Base-by-base conservation (phyloP, 2,113 vertebrate genomes). In the Hippocampus mohnikei region DNA sequence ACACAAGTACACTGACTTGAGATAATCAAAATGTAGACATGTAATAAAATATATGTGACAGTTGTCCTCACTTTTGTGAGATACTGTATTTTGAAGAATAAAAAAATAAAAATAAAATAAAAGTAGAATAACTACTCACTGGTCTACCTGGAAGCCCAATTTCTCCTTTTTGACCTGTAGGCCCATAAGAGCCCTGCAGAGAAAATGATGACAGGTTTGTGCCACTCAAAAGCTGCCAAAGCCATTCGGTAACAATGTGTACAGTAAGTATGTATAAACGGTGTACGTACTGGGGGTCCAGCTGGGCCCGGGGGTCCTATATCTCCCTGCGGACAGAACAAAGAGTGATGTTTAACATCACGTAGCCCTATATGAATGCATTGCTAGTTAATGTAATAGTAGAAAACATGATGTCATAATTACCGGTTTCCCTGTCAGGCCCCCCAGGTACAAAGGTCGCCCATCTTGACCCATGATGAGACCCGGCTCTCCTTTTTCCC, bases 81-180 rank as follows among this genome's bases (percentile, higher is more conserved):
- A 12, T 27, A 27, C 25, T 27, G 55, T 25, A 18, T 18, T 23
- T 6, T 23, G 11, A 20, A 0, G 18, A 18, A 33, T 42, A 10
- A 18, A 58, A 65, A 65, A 52, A 21, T n/a, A 10, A 3, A 9
- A 64, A n/a, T n/a, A 0, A 48, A 48, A 44, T 29, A 10, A 53
- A 11, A 50, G n/a, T 11, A 27, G 18, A 4, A 20, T 46, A 61
- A 23, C 18, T 66, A 88, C 95, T 94, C 80, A 99, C 97, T 0
- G 96, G 94, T 86, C 97, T 91, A 70, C 97, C 97, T 0, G 97
- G 97, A 69, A 98, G 89, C 72, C 96, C 97, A 0, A 98, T 95
- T 85, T 98, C 97, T 75, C 97, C 97, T 68, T 99, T 99, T 59
- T 84, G 80, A 21, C 96, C 96, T 0, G 82, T 21, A 62, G 88